Base-by-base conservation (phyloP, 1,140 invertebrate genomes). In the Coptotermes formosanus region DNA sequence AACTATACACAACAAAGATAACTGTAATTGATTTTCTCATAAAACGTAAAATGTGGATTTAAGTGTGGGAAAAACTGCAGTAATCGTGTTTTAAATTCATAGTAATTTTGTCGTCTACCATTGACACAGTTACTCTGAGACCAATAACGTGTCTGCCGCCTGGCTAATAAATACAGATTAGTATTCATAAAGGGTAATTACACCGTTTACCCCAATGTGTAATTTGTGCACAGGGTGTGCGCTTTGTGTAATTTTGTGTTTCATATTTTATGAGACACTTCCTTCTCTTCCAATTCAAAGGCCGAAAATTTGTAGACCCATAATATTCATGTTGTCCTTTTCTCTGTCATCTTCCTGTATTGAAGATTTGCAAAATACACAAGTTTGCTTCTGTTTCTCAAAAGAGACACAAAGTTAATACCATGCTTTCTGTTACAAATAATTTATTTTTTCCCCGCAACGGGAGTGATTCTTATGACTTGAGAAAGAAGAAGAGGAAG, bases 301-400 rank as follows among this genome's bases (percentile, higher is more conserved):
- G 64, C 3, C 25, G n/a, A 75, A 25, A 25, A 75, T n/a, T 55
- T 55, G 19, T 19, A 55, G 4, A 19, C 4, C 64, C n/a, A 0
- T 30, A 23, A 21, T 23, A 64, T 64, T 59, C 16, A 23, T 23
- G 25, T 8, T 64, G 7, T 8, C 64, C n/a, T 9, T 75, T 12
- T 8, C 9, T 12, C n/a, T 8, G 2, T 9, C 25, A 9, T 75
- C 7, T 75, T 75, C n/a, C 64, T 0, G 6, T 9, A n/a, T n/a
- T 75, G 3, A 75, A 75, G 64, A 75, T 75, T 75, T 75, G 25
- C n/a, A 75, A n/a, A 75, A 75, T 75, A 75, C 30, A 75, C 64
- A 75, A 14, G 3, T 75, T 75, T 14, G 14, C 59, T 64, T 64
- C 8, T 64, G 59, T 64, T 64, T 64, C 59, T 64, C 21, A n/a